Evolutionary conservation across 2,113 vertebrate species (phyloP).

Genomic region (Ochotona curzoniae): DNA sequence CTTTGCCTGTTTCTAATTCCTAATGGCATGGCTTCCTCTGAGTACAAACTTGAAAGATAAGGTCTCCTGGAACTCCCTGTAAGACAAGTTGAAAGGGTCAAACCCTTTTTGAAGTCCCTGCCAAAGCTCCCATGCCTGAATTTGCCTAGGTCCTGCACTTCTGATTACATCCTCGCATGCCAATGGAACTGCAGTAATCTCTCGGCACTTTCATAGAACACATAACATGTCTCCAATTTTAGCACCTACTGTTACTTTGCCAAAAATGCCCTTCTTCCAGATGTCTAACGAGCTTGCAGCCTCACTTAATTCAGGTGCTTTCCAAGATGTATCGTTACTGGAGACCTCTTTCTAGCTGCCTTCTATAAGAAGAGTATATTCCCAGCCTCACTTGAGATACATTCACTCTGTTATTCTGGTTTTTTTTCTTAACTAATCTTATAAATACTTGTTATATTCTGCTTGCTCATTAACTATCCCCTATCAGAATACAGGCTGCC

Average conservation of each 20-base stretch:
- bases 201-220: neutral
- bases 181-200: neutral
- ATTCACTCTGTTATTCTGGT: neutral
- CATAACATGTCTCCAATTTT: neutral
- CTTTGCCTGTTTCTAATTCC: too few species aligned
- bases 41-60: too few species aligned
- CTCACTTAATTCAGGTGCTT: neutral
- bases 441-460: neutral
- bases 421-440: slow-evolving; percentile 19
- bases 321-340: neutral
- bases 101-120: too few species aligned
- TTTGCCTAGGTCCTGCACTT: too few species aligned
- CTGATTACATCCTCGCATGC: neutral
- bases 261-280: neutral
- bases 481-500: neutral
- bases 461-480: neutral
- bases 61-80: too few species aligned
- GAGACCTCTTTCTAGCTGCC: neutral
- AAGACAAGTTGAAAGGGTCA: too few species aligned
- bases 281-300: neutral
- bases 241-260: neutral
- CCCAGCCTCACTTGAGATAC: neutral
- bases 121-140: too few species aligned
- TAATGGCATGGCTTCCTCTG: too few species aligned
- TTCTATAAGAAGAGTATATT: neutral